phyloP scores from a whole-genome alignment of 2,797 vertebrate species.

The Columba guinea region DNA sequence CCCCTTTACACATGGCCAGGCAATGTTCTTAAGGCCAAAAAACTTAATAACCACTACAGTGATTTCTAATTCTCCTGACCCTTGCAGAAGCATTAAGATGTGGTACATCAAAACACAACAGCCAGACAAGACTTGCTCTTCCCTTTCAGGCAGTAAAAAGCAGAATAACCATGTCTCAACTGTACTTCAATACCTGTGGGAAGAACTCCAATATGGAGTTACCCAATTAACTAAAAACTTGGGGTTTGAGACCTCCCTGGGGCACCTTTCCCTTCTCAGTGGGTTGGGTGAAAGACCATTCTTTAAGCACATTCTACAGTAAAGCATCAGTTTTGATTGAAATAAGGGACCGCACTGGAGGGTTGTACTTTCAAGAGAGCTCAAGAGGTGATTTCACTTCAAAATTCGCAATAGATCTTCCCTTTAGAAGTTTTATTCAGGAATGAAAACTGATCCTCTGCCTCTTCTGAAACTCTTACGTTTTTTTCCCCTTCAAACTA shows the following conservation, averaged over 20 bases:
- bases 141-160: neutral
- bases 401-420: neutral
- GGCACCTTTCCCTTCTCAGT: neutral
- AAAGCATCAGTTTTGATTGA: neutral
- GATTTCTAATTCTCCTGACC: neutral
- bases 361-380: neutral
- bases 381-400: neutral
- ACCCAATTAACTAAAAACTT: neutral
- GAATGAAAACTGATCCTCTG: neutral
- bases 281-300: neutral
- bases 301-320: neutral
- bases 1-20: neutral
- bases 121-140: neutral
- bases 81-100: neutral
- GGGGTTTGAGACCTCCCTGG: neutral
- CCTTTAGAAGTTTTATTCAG: neutral
- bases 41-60: neutral
- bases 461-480: neutral
- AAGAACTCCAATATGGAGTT: neutral
- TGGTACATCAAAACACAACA: neutral
- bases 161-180: neutral
- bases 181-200: neutral
- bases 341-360: neutral
- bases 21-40: neutral
- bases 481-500: neutral